Conservation (phyloP, 2,797 vertebrate genomes). For the Poecilia wingei region DNA sequence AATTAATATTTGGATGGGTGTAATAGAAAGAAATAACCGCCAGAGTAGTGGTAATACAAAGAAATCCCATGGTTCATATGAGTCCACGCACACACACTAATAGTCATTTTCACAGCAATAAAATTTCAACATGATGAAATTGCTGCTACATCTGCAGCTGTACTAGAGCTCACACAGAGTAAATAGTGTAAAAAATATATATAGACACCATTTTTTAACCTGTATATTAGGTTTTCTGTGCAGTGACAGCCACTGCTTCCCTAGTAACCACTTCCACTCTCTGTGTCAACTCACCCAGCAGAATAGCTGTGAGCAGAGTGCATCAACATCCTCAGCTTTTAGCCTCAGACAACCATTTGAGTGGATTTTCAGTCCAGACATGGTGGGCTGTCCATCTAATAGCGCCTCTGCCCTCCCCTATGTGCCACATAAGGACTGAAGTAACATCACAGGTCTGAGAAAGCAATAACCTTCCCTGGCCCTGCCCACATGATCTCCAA, state of each 20-base stretch:
- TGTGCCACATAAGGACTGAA: constrained; percentile 39
- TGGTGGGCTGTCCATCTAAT: constrained; percentile 48
- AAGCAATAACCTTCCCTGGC: constrained; percentile 49
- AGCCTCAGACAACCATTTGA: constrained; percentile 44
- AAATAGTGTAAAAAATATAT: constrained; percentile 18
- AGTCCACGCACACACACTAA: constrained; percentile 14
- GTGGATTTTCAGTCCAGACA: constrained; percentile 44
- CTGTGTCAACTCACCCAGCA: constrained; percentile 22
- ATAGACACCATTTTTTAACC: neutral
- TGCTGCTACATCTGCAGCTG: constrained; percentile 8
- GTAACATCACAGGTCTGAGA: constrained; percentile 47
- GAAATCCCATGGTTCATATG: constrained; percentile 15
- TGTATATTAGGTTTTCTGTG: constrained; percentile 36
- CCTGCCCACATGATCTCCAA: constrained; percentile 39
- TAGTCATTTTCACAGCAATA: constrained; percentile 24
- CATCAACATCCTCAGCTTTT: constrained; percentile 51
- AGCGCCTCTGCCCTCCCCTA: constrained; percentile 40
- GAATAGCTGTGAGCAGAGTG: constrained; percentile 31
- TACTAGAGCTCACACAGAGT: neutral
- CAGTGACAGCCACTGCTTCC: constrained; percentile 32
- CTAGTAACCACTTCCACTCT: constrained; percentile 28
- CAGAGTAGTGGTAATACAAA: constrained; percentile 11
- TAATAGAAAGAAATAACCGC: constrained; percentile 24
- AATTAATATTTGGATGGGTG: constrained; percentile 23
- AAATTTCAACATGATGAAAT: constrained; percentile 5